Evolutionary conservation across 2,797 vertebrate genomes (phyloP), one percentile per base, ranked within the genome.

Genomic region (Pristis pectinata): DNA sequence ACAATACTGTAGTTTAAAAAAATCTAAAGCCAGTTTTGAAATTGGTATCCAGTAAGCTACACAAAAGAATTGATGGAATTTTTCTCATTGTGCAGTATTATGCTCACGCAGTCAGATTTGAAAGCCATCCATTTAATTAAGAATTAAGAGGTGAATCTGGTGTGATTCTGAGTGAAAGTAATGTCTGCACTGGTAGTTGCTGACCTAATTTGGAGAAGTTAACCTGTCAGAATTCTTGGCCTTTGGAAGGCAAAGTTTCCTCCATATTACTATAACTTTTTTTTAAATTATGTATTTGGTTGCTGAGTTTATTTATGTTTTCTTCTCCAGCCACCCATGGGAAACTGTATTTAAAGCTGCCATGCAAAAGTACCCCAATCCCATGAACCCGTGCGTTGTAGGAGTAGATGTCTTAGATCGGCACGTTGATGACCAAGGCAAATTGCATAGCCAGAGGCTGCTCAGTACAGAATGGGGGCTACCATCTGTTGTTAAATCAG

Each of bases 311-410:
- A 22, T 91, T 67, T 67, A 56, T 89, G 24, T 11, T 94, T 95
- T 0, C 95, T 79, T 95, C 59, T 67, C 67, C 97, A 99, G 99
- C 95, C 99, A 99, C 96, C 99, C 99, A 5, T 99, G 99, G 99
- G 98, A 99, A 95, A 99, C 97, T 0, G 99, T 99, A 44, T 99
- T 98, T 27, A 99, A 98, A 8, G 99, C 99, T 34, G 99, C 99
- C 0, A 99, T 99, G 99, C 98, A 98, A 97, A 99, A 99, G 79
- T 99, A 99, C 89, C 99, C 99, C 0, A 99, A 99, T 87, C 99
- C 99, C 34, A 99, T 99, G 99, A 99, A 99, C 96, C 98, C 99
- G 5, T 98, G 97, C 0, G 99, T 99, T 96, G 97, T 99, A 7
- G 99, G 99, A 0, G 99, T 99, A 0, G 99, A 99, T 34, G 99